phyloP scores from a whole-genome alignment of 2,797 vertebrate genomes.

The Ciconia nigra region DNA sequence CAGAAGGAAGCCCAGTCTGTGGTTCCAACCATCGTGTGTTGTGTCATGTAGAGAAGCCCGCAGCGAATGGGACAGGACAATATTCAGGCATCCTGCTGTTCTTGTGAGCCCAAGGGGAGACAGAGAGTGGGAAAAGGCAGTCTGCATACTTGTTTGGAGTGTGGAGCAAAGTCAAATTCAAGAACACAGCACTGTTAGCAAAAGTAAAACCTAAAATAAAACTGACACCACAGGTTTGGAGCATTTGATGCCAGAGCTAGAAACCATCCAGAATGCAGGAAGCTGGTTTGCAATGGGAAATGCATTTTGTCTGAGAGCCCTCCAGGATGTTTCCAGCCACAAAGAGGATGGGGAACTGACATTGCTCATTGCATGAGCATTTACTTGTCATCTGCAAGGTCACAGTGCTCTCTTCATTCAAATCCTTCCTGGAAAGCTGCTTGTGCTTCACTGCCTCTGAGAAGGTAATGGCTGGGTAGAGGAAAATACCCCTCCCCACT shows the following conservation, averaged over 20 bases:
- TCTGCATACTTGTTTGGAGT: not conserved
- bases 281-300: slow-evolving; percentile 46
- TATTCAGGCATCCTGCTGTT: not conserved
- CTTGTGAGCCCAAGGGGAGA: not conserved
- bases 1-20: not conserved
- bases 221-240: slow-evolving; percentile 33
- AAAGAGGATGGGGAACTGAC: slow-evolving; percentile 49
- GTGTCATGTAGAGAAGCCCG: not conserved
- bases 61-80: not conserved
- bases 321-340: slow-evolving; percentile 57
- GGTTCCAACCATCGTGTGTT: rapidly evolving
- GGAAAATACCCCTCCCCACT: not conserved
- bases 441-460: slow-evolving; percentile 26
- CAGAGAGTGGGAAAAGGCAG: not conserved
- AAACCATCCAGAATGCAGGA: slow-evolving; percentile 53
- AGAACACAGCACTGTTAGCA: slow-evolving; percentile 24
- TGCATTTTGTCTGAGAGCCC: slow-evolving; percentile 43
- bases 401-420: not conserved
- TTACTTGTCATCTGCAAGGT: slow-evolving; percentile 47
- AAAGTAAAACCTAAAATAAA: slow-evolving; percentile 49
- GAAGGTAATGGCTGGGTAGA: not conserved
- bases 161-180: slow-evolving; percentile 53
- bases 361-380: slow-evolving; percentile 25
- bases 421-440: slow-evolving; percentile 4
- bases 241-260: slow-evolving; percentile 18